phyloP scores from a whole-genome alignment of 2,797 vertebrate species.

The Eulemur coronatus region DNA sequence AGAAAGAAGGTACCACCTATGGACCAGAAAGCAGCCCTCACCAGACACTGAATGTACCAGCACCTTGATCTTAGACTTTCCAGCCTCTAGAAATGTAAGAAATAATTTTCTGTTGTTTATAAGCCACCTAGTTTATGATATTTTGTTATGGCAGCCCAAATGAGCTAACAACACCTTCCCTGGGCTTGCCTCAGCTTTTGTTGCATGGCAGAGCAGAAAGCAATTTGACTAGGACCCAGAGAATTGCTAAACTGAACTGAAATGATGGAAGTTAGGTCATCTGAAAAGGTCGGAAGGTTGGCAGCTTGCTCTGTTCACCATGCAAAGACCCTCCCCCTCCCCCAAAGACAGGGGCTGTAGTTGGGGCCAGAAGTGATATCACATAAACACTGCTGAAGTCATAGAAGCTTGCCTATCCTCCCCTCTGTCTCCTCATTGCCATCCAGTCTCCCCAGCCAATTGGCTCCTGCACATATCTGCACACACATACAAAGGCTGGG shows the following conservation, averaged over 20 bases:
- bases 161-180: background rate
- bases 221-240: background rate
- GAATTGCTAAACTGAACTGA: background rate
- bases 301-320: background rate
- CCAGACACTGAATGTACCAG: background rate
- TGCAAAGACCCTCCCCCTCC: background rate
- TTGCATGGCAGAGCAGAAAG: background rate
- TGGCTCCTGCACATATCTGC: background rate
- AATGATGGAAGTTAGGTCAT: background rate
- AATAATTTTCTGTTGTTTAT: background rate
- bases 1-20: background rate
- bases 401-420: conserved; percentile 2
- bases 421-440: background rate
- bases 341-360: background rate
- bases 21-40: background rate
- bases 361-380: conserved; percentile 32
- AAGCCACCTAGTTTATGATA: background rate
- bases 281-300: background rate
- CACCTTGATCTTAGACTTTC: background rate
- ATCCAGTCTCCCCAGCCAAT: background rate
- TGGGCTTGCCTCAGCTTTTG: background rate
- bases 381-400: conserved; percentile 59
- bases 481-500: conserved; percentile 8
- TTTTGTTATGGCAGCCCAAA: background rate
- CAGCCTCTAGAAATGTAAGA: background rate